Evolutionary conservation across 2,113 vertebrate species (phyloP), one percentile per base, ranked within the genome.

Genomic region (Hoplias malabaricus): DNA sequence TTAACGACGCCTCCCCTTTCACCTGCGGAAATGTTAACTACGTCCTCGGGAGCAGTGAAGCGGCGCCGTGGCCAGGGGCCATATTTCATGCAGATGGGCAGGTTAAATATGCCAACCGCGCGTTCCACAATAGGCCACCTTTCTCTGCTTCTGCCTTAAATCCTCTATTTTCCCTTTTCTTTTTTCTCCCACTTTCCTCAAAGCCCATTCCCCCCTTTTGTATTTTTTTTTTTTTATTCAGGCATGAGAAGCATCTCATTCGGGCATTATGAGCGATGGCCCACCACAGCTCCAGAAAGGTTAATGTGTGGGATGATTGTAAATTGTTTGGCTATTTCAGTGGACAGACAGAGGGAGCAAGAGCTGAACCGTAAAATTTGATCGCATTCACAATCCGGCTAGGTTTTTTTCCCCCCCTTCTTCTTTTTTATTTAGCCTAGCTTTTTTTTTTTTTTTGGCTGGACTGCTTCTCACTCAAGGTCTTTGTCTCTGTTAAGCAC

Each of bases 261-360:
- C 70, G 57, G 5, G 73, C 80, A 75, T 87, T 84, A 78, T 80
- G 80, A 83, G 84, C 82, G 72, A 82, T 82, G 77, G 77, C 75
- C 82, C 78, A 67, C 82, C 33, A 23, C 69, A 79, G 82, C 82
- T 83, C 48, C 43, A 61, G 82, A 88, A 89, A 92, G 89, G 91
- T 90, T 91, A 90, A 90, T 87, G 85, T 83, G 75, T 87, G 69
- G 79, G 82, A 85, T 88, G 87, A 90, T 83, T 87, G 86, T 88
- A 89, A 89, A 91, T 86, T 88, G 87, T 90, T 88, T 88, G 78
- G 83, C 83, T 87, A 81, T 89, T 89, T 85, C 82, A 68, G 78
- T 83, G 61, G 77, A 84, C 82, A 68, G 83, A 77, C 84, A 83
- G 87, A 80, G 84, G 82, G 85, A 87, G 69, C 84, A 68, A 86